Evolutionary conservation across 2,797 vertebrate genomes (phyloP), one percentile per base, ranked within the genome.

Genomic region (Vultur gryphus): DNA sequence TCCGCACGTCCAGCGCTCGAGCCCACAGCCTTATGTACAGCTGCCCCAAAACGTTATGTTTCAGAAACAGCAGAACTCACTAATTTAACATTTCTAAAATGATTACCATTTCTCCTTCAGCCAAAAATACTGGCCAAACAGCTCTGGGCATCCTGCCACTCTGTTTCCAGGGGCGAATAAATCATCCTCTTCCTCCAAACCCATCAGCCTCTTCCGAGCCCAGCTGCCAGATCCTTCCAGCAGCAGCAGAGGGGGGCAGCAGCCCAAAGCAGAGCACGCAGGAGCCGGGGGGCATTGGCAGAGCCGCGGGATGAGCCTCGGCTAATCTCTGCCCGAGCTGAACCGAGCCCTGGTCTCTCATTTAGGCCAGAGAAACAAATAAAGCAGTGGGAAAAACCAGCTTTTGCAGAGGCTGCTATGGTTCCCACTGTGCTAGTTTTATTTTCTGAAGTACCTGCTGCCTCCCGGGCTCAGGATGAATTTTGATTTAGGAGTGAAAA

Each of bases 401-500:
- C 86, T 93, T 76, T 96, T 87, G 41, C 39, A 82, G 92, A 59
- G 33, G 75, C 81, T 77, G 82, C 94, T 81, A 49, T 49, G 55
- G 67, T 59, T 95, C 95, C 93, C 90, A 69, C 92, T 59, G 89
- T 78, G 87, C 89, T 17, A 59, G 54, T 92, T 95, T 85, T 84
- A 55, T 92, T 91, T 93, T 48, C 85, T 85, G 87, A 94, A 92
- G 85, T 78, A 95, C 76, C 87, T 95, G 84, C 92, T 94, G 88
- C 91, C 90, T 89, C 82, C 65, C 3, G 0, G 76, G 94, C 86
- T 84, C 54, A 17, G 72, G 75, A 76, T 81, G 88, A 83, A 87
- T 95, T 96, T 94, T 96, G 84, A 96, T 97, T 96, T 90, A 87
- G 58, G 75, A 92, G 69, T n/a, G 49, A 93, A 81, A 95, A 92